Percentiles rank a stretch among this genome's conserved stretches.
These are phyloP conservation scores for Crossocerus cetratus DNA, from an alignment of 2,888 invertebrate species.

Conservation along the genomic window DNA sequence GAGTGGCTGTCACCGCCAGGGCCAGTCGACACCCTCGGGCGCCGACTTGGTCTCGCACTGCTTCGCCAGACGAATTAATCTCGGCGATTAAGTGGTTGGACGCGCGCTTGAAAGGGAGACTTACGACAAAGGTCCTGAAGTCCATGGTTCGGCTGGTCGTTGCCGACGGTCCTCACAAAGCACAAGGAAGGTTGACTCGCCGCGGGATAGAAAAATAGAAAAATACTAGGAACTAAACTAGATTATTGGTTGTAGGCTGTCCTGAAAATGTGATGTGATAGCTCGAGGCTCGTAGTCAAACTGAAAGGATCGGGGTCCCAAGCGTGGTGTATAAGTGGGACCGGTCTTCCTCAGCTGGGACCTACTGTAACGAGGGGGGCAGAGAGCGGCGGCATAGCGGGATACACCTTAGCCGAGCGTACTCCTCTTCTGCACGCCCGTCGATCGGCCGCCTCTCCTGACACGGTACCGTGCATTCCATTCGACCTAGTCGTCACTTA, in stretches of 20 bases:
- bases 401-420: background rate
- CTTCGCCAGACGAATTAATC: background rate
- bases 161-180: background rate
- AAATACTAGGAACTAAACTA: background rate
- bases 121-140: constrained; percentile 68
- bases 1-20: too few relatives aligned
- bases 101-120: constrained; percentile 34
- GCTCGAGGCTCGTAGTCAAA: constrained; percentile 2
- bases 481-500: background rate
- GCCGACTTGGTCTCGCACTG: too few relatives aligned
- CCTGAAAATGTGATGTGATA: background rate
- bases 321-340: background rate
- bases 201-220: too few relatives aligned
- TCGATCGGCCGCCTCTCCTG: constrained; percentile 1
- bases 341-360: background rate
- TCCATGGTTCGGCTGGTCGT: constrained; percentile 56
- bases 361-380: background rate
- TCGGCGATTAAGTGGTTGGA: too few relatives aligned
- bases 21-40: too few relatives aligned
- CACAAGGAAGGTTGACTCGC: too few relatives aligned
- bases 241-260: background rate
- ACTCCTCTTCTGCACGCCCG: background rate
- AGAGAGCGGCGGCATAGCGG: background rate
- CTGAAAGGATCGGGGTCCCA: background rate
- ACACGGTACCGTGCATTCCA: constrained; percentile 10